Base-by-base conservation (phyloP, 2,888 invertebrate genomes). In the Nymphalis c-album region DNA sequence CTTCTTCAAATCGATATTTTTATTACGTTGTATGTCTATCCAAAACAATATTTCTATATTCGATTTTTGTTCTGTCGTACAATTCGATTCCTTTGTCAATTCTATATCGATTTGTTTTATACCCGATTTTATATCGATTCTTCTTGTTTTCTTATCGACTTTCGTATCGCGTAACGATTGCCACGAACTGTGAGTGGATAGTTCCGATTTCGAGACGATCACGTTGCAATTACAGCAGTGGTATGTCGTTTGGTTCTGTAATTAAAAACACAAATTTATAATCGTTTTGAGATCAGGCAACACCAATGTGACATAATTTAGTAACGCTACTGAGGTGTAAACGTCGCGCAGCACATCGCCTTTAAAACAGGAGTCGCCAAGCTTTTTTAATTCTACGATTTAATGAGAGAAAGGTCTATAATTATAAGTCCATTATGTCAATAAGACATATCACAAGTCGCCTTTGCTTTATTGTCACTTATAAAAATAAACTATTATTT, bases 151-250 rank as follows among this genome's bases (percentile, higher is more conserved):
- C 60, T 68, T 73, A 18, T 60, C 57, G 2, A 35, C 18, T 31
- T 60, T 71, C 0, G 16, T 48, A 1, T 40, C 40, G 13, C 57
- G 5, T 58, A 64, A 69, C 69, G 78, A 63, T 1, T 69, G 66
- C 80, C 79, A 81, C 1, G 67, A 62, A 1, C 77, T 26, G 18
- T 78, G 79, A 0, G 64, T 60, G 46, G 62, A 69, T 0, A 81
- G 40, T 6, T 73, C 70, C n/a, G 68, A 74, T 20, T 71, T 71
- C 0, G 75, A 61, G 31, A 84, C 71, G 0, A 80, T 35, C 0
- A 79, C 75, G 51, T 85, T 85, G 71, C 85, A 85, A 1, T 77
- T 63, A 3, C 74, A 72, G 62, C 85, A 85, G 45, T 85, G 85
- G 64, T 79, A 84, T 46, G 60, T 40, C 13, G 40, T 40, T 10